Percentiles rank a stretch among this genome's conserved stretches.
These are phyloP conservation scores for Balearica regulorum DNA, from an alignment of 2,797 vertebrate species.

Conservation along the genomic window DNA sequence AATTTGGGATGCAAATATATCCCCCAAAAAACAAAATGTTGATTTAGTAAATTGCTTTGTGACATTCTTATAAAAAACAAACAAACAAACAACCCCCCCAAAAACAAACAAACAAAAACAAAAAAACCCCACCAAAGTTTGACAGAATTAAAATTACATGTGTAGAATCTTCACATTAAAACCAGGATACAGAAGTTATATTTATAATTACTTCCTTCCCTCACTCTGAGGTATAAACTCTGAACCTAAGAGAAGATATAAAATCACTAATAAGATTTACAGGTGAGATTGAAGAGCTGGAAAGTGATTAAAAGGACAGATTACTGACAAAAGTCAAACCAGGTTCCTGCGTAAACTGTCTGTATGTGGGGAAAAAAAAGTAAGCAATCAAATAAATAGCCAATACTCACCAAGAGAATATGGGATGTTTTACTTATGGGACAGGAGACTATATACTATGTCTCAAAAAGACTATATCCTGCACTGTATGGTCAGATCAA, in stretches of 20 bases:
- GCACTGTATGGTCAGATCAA: not conserved
- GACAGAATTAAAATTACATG: not conserved
- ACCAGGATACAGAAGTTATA: not conserved
- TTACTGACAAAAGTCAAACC: not conserved
- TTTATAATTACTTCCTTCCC: not conserved
- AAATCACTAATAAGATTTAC: not conserved
- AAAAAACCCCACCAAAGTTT: not conserved
- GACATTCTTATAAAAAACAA: not conserved
- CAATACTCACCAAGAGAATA: not conserved
- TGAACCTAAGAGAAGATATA: not conserved
- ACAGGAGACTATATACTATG: not conserved
- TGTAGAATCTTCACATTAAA: not conserved
- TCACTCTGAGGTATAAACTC: not conserved
- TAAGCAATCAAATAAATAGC: not conserved
- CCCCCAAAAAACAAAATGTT: not conserved
- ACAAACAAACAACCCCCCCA: too few relatives aligned
- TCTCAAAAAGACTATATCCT: not conserved
- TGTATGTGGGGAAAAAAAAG: fast-evolving
- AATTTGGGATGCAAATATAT: not conserved
- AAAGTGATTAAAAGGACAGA: not conserved
- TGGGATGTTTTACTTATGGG: not conserved
- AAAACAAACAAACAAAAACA: too few relatives aligned
- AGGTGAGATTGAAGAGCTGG: not conserved
- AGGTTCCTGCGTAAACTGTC: not conserved
- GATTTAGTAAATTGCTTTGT: not conserved